Evolutionary conservation across 2,113 vertebrate species (phyloP), one percentile per base, ranked within the genome.

Genomic region (Aptenodytes forsteri): DNA sequence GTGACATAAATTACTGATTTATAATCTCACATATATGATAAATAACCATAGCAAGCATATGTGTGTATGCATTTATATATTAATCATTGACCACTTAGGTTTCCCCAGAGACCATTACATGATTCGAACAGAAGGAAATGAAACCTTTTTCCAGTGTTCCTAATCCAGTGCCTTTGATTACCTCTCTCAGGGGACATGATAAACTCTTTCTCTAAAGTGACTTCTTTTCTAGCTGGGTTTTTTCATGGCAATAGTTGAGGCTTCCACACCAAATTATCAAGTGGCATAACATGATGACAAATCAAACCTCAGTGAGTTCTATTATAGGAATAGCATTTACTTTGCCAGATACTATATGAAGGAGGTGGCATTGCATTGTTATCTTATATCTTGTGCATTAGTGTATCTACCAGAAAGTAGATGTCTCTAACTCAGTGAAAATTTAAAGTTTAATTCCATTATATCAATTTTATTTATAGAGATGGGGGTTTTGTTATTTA

Each of bases 391-490:
- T 2, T 59, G 44, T 83, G 23, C 6, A 0, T 52, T 83, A n/a
- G 52, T 56, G 1, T 10, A 30, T 42, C 47, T 86, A 2, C 44
- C 32, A 87, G 67, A 65, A 44, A 36, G 14, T 32, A 56, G 32
- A 44, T 49, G n/a, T 52, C 30, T 66, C 62, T 67, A 73, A 42
- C n/a, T 54, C 42, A 30, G 34, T 44, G 69, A 59, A 67, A 82
- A 89, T 71, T 29, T 67, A 6, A 82, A 72, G 23, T 85, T 91
- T 73, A 61, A 22, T 93, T 94, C 59, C 15, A 7, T 89, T 81
- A 26, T 50, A 70, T 50, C 19, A 2, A 12, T 88, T 85, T 77
- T 66, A 75, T 93, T 95, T 92, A 54, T 49, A 42, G 92, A 95
- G 26, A 56, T 0, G 1, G 30, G 27, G 13, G 4, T 5, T 23